phyloP scores from a whole-genome alignment of 2,888 invertebrate species.

The Piscicola geometra region DNA sequence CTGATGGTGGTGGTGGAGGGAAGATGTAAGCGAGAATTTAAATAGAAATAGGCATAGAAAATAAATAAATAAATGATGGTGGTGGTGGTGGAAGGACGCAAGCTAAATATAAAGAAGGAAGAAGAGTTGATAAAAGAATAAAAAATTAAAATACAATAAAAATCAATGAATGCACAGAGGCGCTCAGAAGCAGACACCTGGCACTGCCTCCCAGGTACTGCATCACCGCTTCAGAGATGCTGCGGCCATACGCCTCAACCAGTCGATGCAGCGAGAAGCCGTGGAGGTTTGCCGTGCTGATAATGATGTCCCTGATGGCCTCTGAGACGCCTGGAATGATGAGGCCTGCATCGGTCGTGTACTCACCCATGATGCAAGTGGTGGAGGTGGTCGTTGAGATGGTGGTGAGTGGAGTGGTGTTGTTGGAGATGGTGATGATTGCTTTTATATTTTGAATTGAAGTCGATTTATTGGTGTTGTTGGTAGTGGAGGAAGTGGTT shows the following conservation, averaged over 20 bases:
- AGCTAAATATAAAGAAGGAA: neutral
- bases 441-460: no score
- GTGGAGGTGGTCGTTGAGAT: constrained; percentile 53
- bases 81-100: neutral
- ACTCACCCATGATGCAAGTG: constrained; percentile 61
- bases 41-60: neutral
- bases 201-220: constrained; percentile 78
- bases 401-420: no score
- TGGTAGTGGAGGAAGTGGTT: neutral
- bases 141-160: neutral
- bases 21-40: neutral
- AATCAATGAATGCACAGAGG: neutral
- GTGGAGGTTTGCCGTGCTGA: constrained; percentile 65
- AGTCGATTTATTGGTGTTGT: no score
- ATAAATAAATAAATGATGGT: neutral
- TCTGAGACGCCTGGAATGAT: constrained; percentile 71
- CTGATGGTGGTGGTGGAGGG: constrained; percentile 2
- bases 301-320: constrained; percentile 66
- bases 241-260: constrained; percentile 74
- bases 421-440: no score
- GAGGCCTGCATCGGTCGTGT: constrained; percentile 67
- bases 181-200: constrained; percentile 50
- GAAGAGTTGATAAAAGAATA: neutral
- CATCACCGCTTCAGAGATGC: constrained; percentile 76
- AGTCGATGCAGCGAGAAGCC: constrained; percentile 67